Base-by-base conservation (phyloP, 2,113 vertebrate species). In the Percopsis transmontana region DNA sequence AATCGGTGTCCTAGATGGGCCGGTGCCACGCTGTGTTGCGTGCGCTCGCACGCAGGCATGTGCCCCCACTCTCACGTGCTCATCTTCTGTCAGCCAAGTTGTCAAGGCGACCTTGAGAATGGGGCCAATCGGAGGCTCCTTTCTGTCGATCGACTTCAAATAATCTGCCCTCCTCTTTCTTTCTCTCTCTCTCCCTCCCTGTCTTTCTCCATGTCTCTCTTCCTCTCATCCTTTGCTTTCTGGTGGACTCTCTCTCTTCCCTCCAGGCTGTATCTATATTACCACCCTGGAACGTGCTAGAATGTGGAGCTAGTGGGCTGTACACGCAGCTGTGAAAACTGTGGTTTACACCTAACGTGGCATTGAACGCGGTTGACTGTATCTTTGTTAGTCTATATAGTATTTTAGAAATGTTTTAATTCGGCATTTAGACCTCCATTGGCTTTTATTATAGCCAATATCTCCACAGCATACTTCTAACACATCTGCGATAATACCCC, bases 111-210 rank as follows among this genome's bases (percentile, higher is more conserved):
- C 83, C 76, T 85, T 83, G 81, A 77, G 56, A 64, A 58, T 27
- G 1, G 41, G 50, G 27, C 65, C 72, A 58, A 65, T 81, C 71
- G 47, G 56, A 74, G 39, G 24, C 62, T 23, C 42, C 68, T 58
- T 12, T 2, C 73, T 62, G 71, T 62, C 74, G 54, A 85, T 82
- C 41, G 71, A 77, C 68, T 81, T 83, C 58, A 79, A 63, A 79
- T 85, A 84, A 85, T 73, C 77, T 12, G 0, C 66, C 12, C 38
- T 62, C 63, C 5, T 9, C 10, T 15, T 24, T 10, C n/a, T 19
- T 16, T 44, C 11, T 13, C 8, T 6, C 39, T 24, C 14, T 39
- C 16, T 56, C 41, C 7, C 2, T 19, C n/a, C 19, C n/a, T 58
- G 10, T 38, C 41, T 68, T 44, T 54, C 57, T 52, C 47, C 21